Conservation (phyloP, 2,797 vertebrate species). For the Ceryle rudis region DNA sequence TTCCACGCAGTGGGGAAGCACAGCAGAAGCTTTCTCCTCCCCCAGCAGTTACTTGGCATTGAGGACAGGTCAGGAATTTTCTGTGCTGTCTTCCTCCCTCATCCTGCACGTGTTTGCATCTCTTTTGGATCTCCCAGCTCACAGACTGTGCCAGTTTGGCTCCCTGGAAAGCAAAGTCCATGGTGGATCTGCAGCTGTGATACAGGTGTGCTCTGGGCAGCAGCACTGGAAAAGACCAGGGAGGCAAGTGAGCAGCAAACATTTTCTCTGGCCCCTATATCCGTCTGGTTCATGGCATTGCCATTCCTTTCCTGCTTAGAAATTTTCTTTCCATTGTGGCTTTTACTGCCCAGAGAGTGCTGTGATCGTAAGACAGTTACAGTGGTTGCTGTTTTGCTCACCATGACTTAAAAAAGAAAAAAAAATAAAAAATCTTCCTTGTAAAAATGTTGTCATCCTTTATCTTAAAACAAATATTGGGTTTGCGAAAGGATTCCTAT, state of each 20-base stretch:
- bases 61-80: background rate
- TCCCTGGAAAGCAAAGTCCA: background rate
- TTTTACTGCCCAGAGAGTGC: background rate
- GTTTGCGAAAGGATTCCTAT: constrained; percentile 53
- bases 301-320: background rate
- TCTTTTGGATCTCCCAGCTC: background rate
- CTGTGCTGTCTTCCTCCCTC: rapidly evolving
- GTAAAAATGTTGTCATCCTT: constrained; percentile 42
- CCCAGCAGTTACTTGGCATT: background rate
- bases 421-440: constrained; percentile 25
- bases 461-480: constrained; percentile 64
- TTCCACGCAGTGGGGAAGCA: background rate
- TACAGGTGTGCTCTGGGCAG: background rate
- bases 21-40: background rate
- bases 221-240: background rate
- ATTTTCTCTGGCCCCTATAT: background rate
- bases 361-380: background rate
- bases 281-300: rapidly evolving
- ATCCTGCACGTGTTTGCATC: rapidly evolving
- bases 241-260: background rate
- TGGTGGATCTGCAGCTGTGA: background rate
- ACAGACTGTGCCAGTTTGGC: rapidly evolving
- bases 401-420: background rate
- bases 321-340: background rate
- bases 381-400: background rate